Conservation (phyloP, 1,140 invertebrate genomes). For the Linepithema humile region DNA sequence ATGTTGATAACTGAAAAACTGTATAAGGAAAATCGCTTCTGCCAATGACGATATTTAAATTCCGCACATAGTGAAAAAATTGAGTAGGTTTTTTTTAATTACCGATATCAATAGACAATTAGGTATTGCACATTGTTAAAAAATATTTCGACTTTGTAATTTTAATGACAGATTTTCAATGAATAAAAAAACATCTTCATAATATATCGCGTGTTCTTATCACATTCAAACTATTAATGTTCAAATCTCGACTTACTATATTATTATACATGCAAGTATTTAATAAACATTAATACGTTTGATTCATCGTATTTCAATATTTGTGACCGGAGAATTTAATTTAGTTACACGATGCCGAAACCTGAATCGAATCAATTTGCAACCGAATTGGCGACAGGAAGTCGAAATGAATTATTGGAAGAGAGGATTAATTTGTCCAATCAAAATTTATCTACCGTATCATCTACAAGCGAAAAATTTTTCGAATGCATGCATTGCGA, state of each 20-base stretch:
- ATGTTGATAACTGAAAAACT: neutral
- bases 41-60: neutral
- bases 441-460: conserved; percentile 6
- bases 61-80: too few relatives aligned
- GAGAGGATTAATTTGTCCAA: conserved; percentile 4
- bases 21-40: neutral
- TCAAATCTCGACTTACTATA: neutral
- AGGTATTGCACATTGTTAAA: too few relatives aligned
- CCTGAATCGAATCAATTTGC: conserved; percentile 24
- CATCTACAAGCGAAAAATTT: neutral
- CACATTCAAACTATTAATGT: neutral
- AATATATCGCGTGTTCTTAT: too few relatives aligned
- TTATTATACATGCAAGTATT: conserved; percentile 16
- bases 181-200: too few relatives aligned
- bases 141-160: too few relatives aligned
- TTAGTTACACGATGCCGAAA: conserved; percentile 29
- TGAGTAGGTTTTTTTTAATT: too few relatives aligned
- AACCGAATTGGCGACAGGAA: conserved; percentile 25
- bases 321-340: conserved; percentile 28
- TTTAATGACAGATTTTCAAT: too few relatives aligned
- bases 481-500: neutral
- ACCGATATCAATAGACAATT: too few relatives aligned
- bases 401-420: conserved; percentile 28
- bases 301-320: conserved; percentile 38
- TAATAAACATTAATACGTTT: conserved; percentile 27